Base-by-base conservation (phyloP, 2,113 vertebrate species). In the Monopterus albus region DNA sequence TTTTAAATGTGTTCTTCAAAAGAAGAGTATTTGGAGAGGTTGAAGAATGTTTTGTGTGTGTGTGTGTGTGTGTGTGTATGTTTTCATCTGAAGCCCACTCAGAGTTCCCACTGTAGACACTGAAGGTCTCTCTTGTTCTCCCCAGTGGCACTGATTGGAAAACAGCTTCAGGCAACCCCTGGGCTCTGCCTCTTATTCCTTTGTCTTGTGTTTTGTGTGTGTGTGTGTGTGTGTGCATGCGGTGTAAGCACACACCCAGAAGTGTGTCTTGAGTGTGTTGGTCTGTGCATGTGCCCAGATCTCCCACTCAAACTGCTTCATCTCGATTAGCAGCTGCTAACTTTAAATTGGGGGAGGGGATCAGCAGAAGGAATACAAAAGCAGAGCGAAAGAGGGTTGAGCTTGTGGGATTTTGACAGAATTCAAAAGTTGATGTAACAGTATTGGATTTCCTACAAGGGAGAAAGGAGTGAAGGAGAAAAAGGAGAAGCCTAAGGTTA, bases 141-240 rank as follows among this genome's bases (percentile, higher is more conserved):
- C 85, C 85, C 72, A 69, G 78, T 80, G 89, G 70, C 21, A 71
- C 39, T 79, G 87, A 88, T 90, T 83, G 79, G 79, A 81, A 89
- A 90, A 89, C 83, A 84, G 89, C 90, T 88, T 56, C 76, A 76
- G 87, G 89, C 90, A 70, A 52, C 81, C 87, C 67, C 65, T 49
- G 68, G 86, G 89, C 86, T 66, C 45, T 60, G 71, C 67, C 79
- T 73, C 68, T 65, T 28, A 5, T 60, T 81, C 50, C 72, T 85
- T 83, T 55, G 72, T 83, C 49, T 29, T 43, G 3, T 85, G 51
- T 79, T 58, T 74, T 53, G 40, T 50, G 29, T 35, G 45, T 21
- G 28, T 33, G 25, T 39, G 42, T 42, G 28, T 61, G 68, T 57
- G 15, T 38, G 17, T 53, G 38, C 40, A 36, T n/a, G 50, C 35